Conservation (phyloP, 2,888 invertebrate genomes). For the Pyrrhosoma nymphula region DNA sequence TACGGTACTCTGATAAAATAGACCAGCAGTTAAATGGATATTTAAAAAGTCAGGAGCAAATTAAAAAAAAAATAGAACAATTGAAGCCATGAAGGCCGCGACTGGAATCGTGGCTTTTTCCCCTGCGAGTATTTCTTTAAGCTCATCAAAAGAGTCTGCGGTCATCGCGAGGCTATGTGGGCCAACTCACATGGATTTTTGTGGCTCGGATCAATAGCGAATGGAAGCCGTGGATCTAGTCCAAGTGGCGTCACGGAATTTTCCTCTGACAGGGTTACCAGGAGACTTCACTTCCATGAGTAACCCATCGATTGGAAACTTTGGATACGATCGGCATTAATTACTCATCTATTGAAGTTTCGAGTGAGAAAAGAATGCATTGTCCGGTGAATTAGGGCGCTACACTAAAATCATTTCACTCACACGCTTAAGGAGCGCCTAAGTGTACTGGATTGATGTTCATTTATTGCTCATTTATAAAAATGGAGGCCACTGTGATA, state of each 20-base stretch:
- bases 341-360: not conserved
- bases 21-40: too few relatives aligned
- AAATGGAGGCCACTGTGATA: too few relatives aligned
- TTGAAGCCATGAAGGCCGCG: too few relatives aligned
- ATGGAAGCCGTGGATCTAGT: not conserved
- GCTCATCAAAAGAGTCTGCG: not conserved
- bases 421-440: too few relatives aligned
- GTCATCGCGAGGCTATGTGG: not conserved
- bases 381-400: not conserved
- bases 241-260: constrained; percentile 25
- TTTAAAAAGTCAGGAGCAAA: too few relatives aligned
- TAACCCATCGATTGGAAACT: not conserved
- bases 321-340: not conserved
- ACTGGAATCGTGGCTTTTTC: not conserved
- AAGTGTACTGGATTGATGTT: too few relatives aligned
- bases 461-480: too few relatives aligned
- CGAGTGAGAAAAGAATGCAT: not conserved
- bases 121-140: not conserved
- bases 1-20: too few relatives aligned
- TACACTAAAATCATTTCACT: too few relatives aligned
- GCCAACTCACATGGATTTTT: not conserved
- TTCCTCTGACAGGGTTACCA: not conserved
- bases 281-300: not conserved
- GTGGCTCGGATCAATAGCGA: not conserved
- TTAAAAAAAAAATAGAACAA: too few relatives aligned